Evolutionary conservation across 2,888 invertebrate species (phyloP).

Genomic region (Ferrisia virgata): DNA sequence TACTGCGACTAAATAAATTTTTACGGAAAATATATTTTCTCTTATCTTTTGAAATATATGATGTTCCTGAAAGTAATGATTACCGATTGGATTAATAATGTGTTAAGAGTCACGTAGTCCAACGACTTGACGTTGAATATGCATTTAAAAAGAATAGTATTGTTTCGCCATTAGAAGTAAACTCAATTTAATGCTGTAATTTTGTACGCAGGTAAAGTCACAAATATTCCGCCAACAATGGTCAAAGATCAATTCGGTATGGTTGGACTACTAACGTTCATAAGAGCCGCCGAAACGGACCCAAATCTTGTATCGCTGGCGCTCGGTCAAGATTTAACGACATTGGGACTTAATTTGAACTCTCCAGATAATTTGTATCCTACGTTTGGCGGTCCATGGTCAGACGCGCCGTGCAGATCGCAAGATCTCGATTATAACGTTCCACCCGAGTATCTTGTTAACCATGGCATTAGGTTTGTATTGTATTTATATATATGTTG

Average conservation of each 20-base stretch:
- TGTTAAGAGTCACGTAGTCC: background rate
- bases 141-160: background rate
- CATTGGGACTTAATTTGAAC: conserved; percentile 96
- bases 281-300: conserved; percentile 95
- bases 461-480: conserved; percentile 76
- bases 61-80: background rate
- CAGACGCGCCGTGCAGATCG: conserved; percentile 94
- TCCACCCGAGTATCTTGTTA: conserved; percentile 97
- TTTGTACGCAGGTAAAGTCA: conserved; percentile 78
- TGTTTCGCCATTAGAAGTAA: background rate
- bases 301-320: conserved; percentile 94
- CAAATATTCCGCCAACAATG: conserved; percentile 98
- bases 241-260: conserved; percentile 99
- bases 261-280: conserved; percentile 96
- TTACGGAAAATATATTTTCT: background rate
- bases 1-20: background rate
- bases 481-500: background rate
- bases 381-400: conserved; percentile 98
- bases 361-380: conserved; percentile 97
- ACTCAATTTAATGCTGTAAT: background rate
- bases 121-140: background rate
- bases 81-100: background rate
- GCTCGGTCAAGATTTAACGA: conserved; percentile 95
- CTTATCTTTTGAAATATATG: background rate
- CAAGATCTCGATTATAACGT: conserved; percentile 99